These are phyloP conservation scores for Thalassarche chlororhynchos DNA, from an alignment of 2,113 vertebrate genomes.

Conservation along the genomic window DNA sequence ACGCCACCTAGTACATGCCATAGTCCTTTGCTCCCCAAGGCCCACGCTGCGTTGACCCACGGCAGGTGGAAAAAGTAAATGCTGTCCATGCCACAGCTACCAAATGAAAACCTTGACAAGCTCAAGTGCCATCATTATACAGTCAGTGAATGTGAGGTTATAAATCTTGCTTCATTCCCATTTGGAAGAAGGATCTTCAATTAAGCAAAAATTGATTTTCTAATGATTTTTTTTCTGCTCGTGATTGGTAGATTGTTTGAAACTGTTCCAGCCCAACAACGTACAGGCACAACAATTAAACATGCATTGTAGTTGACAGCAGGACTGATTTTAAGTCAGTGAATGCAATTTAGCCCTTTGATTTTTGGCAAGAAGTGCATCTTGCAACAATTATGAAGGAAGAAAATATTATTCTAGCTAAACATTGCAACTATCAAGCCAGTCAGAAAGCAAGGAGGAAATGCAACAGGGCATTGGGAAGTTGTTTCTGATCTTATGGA, in stretches of 20 bases:
- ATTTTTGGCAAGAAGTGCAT: slow-evolving; percentile 16
- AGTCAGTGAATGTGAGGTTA: slow-evolving; percentile 14
- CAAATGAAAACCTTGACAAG: not conserved
- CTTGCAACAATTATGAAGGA: not conserved
- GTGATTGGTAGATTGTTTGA: slow-evolving; percentile 62
- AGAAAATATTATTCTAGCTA: not conserved
- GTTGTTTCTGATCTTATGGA: not conserved
- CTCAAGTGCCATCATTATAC: slow-evolving; percentile 22
- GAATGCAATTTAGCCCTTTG: slow-evolving; percentile 37
- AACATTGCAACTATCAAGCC: not conserved
- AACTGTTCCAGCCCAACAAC: slow-evolving; percentile 55
- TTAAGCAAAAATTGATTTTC: slow-evolving; percentile 81
- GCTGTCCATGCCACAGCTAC: not conserved
- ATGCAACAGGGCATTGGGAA: not conserved
- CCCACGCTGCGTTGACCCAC: not conserved
- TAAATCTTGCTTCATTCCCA: slow-evolving; percentile 70
- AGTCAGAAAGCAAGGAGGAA: not conserved
- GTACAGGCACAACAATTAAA: slow-evolving; percentile 58
- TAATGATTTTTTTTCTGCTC: slow-evolving; percentile 65
- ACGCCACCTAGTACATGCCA: not conserved
- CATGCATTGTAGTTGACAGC: not conserved
- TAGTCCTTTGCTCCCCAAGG: not conserved
- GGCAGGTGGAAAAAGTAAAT: not conserved
- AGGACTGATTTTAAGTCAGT: slow-evolving; percentile 29
- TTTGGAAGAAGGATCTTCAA: slow-evolving; percentile 75